Evolutionary conservation across 2,113 vertebrate species (phyloP), one percentile per base, ranked within the genome.

Genomic region (Corythoichthys haematopterus): DNA sequence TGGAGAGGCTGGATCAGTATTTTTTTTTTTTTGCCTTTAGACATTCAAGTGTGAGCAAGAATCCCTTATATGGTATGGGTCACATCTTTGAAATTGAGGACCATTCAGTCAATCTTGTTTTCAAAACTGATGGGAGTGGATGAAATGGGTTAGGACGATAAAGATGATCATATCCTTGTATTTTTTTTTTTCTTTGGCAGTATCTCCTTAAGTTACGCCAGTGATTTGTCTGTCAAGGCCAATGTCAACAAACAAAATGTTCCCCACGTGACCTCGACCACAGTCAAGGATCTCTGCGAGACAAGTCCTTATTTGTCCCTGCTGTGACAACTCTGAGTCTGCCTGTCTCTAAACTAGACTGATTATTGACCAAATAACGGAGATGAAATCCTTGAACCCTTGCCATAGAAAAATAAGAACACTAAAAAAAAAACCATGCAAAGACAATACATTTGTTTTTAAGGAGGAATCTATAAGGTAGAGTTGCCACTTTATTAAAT

Each of bases 261-360:
- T 75, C 69, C 43, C 37, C 38, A 46, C 65, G 55, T 57, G 76
- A 80, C 76, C 50, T 65, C 68, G 28, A 56, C 79, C 77, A 71
- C 74, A 67, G 62, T 70, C 60, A 75, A 70, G 38, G 60, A 66
- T 66, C 58, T 51, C 51, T 66, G 47, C 9, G 20, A 77, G 69
- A 82, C 74, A 84, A 77, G 68, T 75, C 84, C 81, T 76, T 84
- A 85, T 86, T 83, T 84, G 82, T 83, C 77, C 40, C 64, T 74
- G 70, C 55, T 36, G 33, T 37, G 55, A 57, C 33, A 36, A 57
- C 55, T 57, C 33, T 7, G 62, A 15, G 40, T 59, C 60, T 64
- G 58, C 76, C 43, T 62, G 2, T 45, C 60, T 43, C 10, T n/a
- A n/a, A 45, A 45, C 38, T 43, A 20, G 16, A n/a, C 13, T 60